Evolutionary conservation across 2,113 vertebrate species (phyloP).

Genomic region (Cyprinus carpio): DNA sequence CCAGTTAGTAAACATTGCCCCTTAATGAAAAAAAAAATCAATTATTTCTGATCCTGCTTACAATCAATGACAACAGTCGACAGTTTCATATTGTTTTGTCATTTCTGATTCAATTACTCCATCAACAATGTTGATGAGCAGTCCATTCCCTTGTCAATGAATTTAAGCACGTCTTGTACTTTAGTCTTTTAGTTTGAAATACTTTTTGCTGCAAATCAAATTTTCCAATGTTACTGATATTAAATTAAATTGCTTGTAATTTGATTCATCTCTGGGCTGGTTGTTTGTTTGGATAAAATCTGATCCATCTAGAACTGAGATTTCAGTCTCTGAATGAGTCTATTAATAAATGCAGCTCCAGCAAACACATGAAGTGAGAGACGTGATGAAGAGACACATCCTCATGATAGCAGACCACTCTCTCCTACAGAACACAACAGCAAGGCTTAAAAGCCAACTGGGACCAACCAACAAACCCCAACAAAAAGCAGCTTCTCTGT

Average conservation of each 20-base stretch:
- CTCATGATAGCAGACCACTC: background rate
- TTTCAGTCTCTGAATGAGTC: background rate
- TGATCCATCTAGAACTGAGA: background rate
- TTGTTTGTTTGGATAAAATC: background rate
- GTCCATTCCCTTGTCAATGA: background rate
- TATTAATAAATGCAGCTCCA: background rate
- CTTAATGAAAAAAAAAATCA: too few species aligned
- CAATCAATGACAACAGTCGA: background rate
- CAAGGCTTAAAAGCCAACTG: background rate
- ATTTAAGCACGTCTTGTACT: background rate
- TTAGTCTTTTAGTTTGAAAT: too few species aligned
- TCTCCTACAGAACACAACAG: background rate
- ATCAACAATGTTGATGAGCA: background rate
- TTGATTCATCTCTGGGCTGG: background rate
- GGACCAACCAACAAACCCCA: background rate
- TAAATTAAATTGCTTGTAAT: too few species aligned
- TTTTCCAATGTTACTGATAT: too few species aligned
- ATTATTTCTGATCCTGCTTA: background rate
- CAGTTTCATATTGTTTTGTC: background rate
- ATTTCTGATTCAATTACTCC: background rate
- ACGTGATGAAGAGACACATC: too few species aligned
- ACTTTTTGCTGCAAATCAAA: too few species aligned
- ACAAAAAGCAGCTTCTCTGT: background rate
- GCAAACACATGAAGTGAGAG: background rate
- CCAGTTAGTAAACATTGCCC: background rate